Percentiles rank a stretch among this genome's conserved stretches.
phyloP scores from a whole-genome alignment of 2,113 vertebrate species.

The Perognathus longimembris region DNA sequence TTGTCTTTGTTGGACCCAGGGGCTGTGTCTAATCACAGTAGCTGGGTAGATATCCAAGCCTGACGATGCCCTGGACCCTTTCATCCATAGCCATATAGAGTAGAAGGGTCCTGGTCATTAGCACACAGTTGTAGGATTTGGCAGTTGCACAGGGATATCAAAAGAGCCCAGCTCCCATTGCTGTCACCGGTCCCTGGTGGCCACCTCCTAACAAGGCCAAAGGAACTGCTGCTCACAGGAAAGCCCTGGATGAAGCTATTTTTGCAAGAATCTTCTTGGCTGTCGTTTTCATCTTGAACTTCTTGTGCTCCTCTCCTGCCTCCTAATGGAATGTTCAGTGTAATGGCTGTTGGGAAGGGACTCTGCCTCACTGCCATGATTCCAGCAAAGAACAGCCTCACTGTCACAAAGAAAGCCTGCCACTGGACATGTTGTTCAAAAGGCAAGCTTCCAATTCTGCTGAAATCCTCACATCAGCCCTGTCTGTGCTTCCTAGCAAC shows the following conservation, averaged over 20 bases:
- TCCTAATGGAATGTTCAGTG: not conserved
- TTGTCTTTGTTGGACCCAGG: not conserved
- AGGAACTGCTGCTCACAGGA: not conserved
- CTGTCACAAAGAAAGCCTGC: constrained; percentile 3
- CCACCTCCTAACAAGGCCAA: fast-evolving
- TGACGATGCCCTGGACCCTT: not conserved
- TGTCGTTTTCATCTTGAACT: not conserved
- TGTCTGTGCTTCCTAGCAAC: constrained; percentile 62
- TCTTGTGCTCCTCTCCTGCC: not conserved
- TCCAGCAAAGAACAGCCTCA: constrained; percentile 41
- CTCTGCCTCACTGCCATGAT: constrained; percentile 23
- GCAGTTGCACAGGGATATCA: not conserved
- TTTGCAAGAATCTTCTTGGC: not conserved
- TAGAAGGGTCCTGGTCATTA: not conserved
- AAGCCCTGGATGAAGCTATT: not conserved
- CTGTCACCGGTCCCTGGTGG: too few species aligned
- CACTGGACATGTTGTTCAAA: constrained; percentile 49
- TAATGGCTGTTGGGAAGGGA: constrained; percentile 5
- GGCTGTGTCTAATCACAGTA: too few species aligned
- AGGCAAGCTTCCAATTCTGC: constrained; percentile 38
- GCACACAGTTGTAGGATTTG: fast-evolving
- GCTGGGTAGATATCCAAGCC: not conserved
- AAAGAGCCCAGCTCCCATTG: too few species aligned
- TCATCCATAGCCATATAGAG: not conserved
- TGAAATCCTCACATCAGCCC: constrained; percentile 54